A percentile compares a stretch with the other conserved stretches of the same genome.
Evolutionary conservation across 2,797 vertebrate species (phyloP).

Genomic region (Pseudomugil tenellus): DNA sequence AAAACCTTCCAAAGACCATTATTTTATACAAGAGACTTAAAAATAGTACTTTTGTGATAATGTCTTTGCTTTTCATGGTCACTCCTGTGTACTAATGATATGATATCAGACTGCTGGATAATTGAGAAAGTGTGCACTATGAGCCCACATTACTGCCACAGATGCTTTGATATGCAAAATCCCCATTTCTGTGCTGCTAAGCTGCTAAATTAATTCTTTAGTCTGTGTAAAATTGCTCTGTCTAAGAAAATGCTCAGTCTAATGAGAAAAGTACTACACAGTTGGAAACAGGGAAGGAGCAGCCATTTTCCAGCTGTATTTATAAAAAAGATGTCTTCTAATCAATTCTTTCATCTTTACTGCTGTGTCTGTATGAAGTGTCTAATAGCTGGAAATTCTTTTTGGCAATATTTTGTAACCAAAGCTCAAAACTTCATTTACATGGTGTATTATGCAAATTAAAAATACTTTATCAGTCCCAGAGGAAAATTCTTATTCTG

Average conservation of each 20-base stretch:
- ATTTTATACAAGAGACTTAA: neutral
- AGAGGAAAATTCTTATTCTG: too few relatives aligned
- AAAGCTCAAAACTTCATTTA: neutral
- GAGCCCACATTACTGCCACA: constrained; percentile 16
- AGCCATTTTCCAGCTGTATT: neutral
- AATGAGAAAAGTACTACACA: constrained; percentile 5
- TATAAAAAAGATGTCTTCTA: neutral
- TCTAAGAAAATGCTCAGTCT: constrained; percentile 25
- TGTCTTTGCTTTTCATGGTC: neutral
- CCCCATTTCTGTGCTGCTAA: constrained; percentile 8
- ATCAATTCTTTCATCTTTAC: constrained; percentile 2
- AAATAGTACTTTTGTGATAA: neutral
- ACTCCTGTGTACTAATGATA: constrained; percentile 14
- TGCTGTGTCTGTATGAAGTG: constrained; percentile 4
- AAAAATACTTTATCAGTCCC: too few relatives aligned
- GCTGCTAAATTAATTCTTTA: constrained; percentile 17
- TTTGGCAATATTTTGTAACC: neutral
- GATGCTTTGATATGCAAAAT: constrained; percentile 41
- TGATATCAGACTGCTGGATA: constrained; percentile 28
- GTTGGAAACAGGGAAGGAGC: neutral
- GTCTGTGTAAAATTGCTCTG: neutral
- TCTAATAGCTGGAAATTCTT: neutral
- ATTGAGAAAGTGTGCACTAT: constrained; percentile 18
- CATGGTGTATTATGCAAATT: too few relatives aligned
- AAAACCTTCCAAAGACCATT: neutral